Evolutionary conservation across 1,140 invertebrate species (phyloP).

Genomic region (Popillia japonica): DNA sequence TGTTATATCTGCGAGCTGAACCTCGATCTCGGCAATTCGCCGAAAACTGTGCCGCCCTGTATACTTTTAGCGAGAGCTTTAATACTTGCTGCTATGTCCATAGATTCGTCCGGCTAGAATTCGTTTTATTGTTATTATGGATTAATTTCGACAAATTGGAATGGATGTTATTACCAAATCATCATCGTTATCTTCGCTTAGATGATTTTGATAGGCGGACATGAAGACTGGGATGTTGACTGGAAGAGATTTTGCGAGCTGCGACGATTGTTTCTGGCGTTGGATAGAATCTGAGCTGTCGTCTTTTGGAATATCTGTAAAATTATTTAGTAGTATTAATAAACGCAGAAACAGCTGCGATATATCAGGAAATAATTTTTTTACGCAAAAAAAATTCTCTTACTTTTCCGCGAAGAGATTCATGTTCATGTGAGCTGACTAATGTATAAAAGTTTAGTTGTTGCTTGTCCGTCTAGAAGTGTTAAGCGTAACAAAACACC

Average conservation of each 20-base stretch:
- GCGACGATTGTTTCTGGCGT: background rate
- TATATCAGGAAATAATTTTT: too few relatives aligned
- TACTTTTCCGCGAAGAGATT: too few relatives aligned
- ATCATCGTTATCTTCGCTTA: slow-evolving; percentile 62
- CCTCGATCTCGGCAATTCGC: slow-evolving; percentile 81
- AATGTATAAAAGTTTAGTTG: too few relatives aligned
- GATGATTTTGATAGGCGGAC: slow-evolving; percentile 53
- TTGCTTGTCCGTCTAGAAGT: too few relatives aligned
- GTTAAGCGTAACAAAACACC: too few relatives aligned
- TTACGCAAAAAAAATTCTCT: too few relatives aligned
- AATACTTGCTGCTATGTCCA: slow-evolving; percentile 86
- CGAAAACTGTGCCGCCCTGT: slow-evolving; percentile 84
- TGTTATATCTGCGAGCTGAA: slow-evolving; percentile 81
- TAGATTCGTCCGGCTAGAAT: slow-evolving; percentile 58
- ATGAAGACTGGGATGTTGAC: slow-evolving; percentile 66
- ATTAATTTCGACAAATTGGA: background rate
- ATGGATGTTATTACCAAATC: slow-evolving; percentile 57
- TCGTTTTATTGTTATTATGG: background rate
- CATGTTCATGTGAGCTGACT: too few relatives aligned
- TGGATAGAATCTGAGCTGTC: background rate
- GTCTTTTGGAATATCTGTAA: slow-evolving; percentile 23
- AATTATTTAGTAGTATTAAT: too few relatives aligned
- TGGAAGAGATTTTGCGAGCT: slow-evolving; percentile 65
- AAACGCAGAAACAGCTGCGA: too few relatives aligned
- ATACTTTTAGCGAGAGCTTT: slow-evolving; percentile 86